Conservation (phyloP, 2,797 vertebrate species). For the Falco rusticolus region DNA sequence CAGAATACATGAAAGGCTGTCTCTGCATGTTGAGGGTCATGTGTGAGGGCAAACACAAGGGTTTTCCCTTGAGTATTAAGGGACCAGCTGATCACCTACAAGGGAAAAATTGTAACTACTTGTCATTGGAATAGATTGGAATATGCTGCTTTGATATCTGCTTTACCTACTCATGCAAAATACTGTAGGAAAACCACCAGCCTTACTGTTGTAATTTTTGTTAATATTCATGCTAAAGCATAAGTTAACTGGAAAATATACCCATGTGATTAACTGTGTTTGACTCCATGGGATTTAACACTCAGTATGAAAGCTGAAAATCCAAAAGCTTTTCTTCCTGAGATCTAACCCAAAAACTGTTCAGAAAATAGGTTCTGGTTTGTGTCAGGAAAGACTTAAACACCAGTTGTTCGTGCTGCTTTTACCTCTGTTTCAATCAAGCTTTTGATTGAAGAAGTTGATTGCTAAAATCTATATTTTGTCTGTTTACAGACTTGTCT, state of each 20-base stretch:
- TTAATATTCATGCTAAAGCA: too few relatives aligned
- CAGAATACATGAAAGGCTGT: fast-evolving
- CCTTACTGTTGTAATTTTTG: neutral
- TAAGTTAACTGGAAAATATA: neutral
- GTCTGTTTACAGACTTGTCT: neutral
- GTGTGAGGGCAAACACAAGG: neutral
- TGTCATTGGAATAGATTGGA: too few relatives aligned
- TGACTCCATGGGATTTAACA: neutral
- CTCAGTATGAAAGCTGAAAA: neutral
- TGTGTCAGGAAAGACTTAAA: neutral
- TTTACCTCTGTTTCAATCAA: neutral
- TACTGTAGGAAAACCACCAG: neutral
- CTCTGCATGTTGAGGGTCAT: fast-evolving
- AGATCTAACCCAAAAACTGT: too few relatives aligned
- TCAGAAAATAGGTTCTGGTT: neutral
- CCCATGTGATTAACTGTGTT: fast-evolving
- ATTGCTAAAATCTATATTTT: neutral
- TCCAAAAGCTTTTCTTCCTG: neutral
- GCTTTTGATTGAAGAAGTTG: neutral
- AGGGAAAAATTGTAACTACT: neutral
- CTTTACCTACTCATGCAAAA: neutral
- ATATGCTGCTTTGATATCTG: neutral
- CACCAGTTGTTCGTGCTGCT: neutral
- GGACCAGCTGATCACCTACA: neutral
- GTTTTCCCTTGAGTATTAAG: neutral